A percentile compares a stretch with the other conserved stretches of the same genome.
These are phyloP conservation scores for Bombus ignitus DNA, from an alignment of 1,140 invertebrate genomes.

Conservation along the genomic window DNA sequence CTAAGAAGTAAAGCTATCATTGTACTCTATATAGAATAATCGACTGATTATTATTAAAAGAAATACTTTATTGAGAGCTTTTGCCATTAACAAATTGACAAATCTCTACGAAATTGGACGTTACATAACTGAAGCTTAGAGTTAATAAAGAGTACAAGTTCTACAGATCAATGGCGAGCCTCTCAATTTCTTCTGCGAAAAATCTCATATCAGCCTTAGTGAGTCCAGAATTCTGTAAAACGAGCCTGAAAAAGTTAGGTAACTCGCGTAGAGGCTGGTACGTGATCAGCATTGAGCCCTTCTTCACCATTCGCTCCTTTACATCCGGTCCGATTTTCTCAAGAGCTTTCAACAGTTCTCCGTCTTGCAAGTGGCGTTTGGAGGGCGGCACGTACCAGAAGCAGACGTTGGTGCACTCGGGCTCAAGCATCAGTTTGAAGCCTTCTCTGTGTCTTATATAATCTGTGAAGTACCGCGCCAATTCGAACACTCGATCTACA, in stretches of 20 bases:
- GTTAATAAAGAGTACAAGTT: not conserved
- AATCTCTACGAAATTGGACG: not conserved
- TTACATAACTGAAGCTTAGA: not conserved
- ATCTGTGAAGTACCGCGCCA: constrained; percentile 88
- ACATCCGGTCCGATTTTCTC: constrained; percentile 94
- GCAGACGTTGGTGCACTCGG: constrained; percentile 96
- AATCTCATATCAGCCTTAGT: constrained; percentile 92
- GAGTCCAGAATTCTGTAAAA: constrained; percentile 94
- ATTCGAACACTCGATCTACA: constrained; percentile 90
- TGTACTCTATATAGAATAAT: not conserved
- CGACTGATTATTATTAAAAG: not conserved
- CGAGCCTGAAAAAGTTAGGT: constrained; percentile 97
- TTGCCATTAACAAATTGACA: not conserved
- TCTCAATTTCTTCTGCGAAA: constrained; percentile 93
- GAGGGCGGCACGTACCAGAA: constrained; percentile 97
- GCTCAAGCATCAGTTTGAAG: constrained; percentile 90
- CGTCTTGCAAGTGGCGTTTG: constrained; percentile 83
- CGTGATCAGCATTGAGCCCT: constrained; percentile 97
- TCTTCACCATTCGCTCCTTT: constrained; percentile 97
- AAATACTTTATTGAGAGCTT: constrained; percentile 17
- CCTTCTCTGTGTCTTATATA: constrained; percentile 87
- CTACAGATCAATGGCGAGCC: constrained; percentile 88
- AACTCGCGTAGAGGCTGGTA: constrained; percentile 92
- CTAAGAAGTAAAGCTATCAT: not conserved
- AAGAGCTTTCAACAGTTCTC: constrained; percentile 87